Percentiles rank a stretch among this genome's conserved stretches.
Evolutionary conservation across 2,888 invertebrate genomes (phyloP).

Genomic region (Sipha maydis): DNA sequence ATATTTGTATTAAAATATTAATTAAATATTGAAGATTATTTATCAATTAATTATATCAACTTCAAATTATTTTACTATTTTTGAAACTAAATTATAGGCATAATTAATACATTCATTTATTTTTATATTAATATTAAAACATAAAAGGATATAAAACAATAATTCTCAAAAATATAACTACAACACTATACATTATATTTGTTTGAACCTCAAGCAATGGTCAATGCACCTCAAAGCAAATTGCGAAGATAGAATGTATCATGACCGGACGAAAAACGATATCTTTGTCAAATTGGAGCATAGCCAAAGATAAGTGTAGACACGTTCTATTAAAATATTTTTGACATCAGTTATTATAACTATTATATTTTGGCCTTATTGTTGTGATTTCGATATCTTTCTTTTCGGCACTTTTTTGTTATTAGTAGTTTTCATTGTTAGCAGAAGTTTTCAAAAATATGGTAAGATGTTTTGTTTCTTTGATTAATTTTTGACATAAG

Average conservation of each 20-base stretch:
- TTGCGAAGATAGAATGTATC: slow-evolving; percentile 3
- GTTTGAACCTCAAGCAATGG: background rate
- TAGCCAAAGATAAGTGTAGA: slow-evolving; percentile 38
- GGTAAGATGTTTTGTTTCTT: slow-evolving; percentile 1
- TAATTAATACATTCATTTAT: background rate
- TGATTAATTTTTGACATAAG: slow-evolving; percentile 4
- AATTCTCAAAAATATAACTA: background rate
- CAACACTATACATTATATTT: background rate
- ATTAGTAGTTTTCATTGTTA: slow-evolving; percentile 7
- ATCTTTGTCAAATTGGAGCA: slow-evolving; percentile 38
- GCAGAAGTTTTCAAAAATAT: slow-evolving; percentile 47
- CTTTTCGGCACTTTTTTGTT: slow-evolving; percentile 1
- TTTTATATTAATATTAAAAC: background rate
- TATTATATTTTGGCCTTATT: slow-evolving; percentile 16
- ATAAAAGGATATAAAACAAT: background rate
- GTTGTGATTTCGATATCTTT: slow-evolving; percentile 47
- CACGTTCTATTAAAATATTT: slow-evolving; percentile 50
- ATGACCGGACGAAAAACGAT: slow-evolving; percentile 17
- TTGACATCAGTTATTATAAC: slow-evolving; percentile 8
- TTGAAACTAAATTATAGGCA: background rate
- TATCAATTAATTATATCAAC: background rate
- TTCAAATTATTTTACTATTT: background rate
- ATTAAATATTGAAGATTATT: too few relatives aligned
- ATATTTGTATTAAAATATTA: too few relatives aligned
- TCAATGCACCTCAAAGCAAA: slow-evolving; percentile 26